Evolutionary conservation across 2,113 vertebrate species (phyloP).

Genomic region (Phaethornis superciliosus): DNA sequence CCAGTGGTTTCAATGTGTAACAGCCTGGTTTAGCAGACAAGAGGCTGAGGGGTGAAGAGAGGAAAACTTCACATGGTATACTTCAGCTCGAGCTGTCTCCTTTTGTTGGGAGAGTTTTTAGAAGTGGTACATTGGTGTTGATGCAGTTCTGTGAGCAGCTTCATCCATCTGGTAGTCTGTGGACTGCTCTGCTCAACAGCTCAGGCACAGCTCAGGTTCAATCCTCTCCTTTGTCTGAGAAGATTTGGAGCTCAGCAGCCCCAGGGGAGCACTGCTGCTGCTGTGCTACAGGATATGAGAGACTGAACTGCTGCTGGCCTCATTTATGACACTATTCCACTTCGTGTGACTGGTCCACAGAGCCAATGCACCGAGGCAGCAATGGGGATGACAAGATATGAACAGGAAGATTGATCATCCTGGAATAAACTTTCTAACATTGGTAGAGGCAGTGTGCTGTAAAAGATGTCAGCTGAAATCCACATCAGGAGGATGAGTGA

Average conservation of each 20-base stretch:
- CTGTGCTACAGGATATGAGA: fast-evolving
- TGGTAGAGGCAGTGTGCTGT: neutral
- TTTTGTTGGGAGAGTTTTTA: neutral
- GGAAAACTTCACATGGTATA: neutral
- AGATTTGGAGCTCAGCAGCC: fast-evolving
- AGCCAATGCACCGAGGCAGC: fast-evolving
- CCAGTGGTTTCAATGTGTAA: neutral
- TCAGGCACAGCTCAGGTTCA: neutral
- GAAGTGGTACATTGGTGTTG: fast-evolving
- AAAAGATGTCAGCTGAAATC: neutral
- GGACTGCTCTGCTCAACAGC: neutral
- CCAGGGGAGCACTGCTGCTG: neutral
- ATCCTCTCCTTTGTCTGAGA: neutral
- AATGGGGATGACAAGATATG: neutral
- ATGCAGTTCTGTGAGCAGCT: neutral
- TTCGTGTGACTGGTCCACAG: fast-evolving
- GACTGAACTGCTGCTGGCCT: neutral
- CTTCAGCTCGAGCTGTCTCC: fast-evolving
- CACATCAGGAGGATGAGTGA: fast-evolving
- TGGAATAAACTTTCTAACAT: neutral
- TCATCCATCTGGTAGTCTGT: fast-evolving
- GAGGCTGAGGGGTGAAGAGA: neutral
- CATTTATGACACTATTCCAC: neutral
- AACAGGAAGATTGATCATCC: neutral
- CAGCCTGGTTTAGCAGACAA: neutral